Percentiles rank a stretch among this genome's conserved stretches.
Evolutionary conservation across 1,140 invertebrate species (phyloP).

Genomic region (Panulirus ornatus): DNA sequence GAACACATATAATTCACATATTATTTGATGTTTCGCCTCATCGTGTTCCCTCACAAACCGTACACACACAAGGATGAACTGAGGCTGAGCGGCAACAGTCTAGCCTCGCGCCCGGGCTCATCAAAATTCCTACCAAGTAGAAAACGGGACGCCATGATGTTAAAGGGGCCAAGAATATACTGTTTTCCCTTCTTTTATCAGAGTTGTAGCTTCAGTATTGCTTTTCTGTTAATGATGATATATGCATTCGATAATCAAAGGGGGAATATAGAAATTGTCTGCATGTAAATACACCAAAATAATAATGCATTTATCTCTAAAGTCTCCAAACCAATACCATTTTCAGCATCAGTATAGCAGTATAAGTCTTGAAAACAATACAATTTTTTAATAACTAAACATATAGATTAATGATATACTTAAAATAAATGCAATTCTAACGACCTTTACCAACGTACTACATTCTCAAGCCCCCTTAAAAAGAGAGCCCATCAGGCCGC

Average conservation of each 20-base stretch:
- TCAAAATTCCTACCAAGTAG: constrained; percentile 64
- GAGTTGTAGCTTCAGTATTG: not conserved
- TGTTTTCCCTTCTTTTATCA: not conserved
- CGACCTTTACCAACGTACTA: not conserved
- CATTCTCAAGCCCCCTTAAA: constrained; percentile 67
- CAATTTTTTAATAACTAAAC: not conserved
- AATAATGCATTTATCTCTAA: not conserved
- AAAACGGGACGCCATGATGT: constrained; percentile 69
- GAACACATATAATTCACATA: constrained; percentile 48
- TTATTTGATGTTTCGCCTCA: constrained; percentile 38
- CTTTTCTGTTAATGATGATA: not conserved
- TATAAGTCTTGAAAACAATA: not conserved
- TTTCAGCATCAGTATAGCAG: not conserved
- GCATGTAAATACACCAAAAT: not conserved
- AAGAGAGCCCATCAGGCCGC: constrained; percentile 43
- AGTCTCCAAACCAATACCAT: not conserved
- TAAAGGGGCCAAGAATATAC: constrained; percentile 61
- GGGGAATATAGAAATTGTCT: not conserved
- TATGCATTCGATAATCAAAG: not conserved
- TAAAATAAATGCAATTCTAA: not conserved
- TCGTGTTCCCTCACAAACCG: constrained; percentile 22
- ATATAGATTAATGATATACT: not conserved
- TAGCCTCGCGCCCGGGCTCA: constrained; percentile 68
- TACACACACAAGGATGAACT: constrained; percentile 64
- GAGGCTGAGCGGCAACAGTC: constrained; percentile 67